Percentiles rank a stretch among this genome's conserved stretches.
Conservation (phyloP, 2,113 vertebrate genomes). For the Oxyruncus cristatus region DNA sequence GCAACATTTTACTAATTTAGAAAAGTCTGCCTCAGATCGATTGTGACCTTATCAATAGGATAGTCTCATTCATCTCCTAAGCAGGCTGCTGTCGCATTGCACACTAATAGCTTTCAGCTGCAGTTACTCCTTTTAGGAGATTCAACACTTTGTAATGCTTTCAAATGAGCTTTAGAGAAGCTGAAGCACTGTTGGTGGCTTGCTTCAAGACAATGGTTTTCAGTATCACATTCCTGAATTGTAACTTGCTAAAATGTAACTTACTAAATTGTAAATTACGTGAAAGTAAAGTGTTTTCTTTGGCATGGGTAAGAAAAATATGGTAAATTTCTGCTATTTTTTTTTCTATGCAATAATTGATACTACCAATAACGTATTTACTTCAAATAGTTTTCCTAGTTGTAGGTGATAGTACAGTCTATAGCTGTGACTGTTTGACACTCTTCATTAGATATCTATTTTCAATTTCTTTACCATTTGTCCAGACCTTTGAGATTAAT, state of each 20-base stretch:
- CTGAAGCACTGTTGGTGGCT: not conserved
- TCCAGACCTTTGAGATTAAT: not conserved
- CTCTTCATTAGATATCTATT: not conserved
- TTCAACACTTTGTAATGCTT: slow-evolving; percentile 20
- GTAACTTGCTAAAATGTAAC: not conserved
- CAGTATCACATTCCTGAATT: not conserved
- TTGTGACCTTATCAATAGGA: slow-evolving; percentile 86
- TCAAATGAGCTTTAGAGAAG: slow-evolving; percentile 16
- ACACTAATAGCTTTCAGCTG: slow-evolving; percentile 37
- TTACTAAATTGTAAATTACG: not conserved
- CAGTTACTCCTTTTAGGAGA: slow-evolving; percentile 44
- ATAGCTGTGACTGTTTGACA: not conserved
- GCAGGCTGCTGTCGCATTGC: slow-evolving; percentile 67
- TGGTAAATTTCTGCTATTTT: not conserved
- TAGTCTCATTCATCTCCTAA: slow-evolving; percentile 85
- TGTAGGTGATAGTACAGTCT: not conserved
- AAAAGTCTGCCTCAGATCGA: slow-evolving; percentile 84
- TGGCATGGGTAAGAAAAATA: not conserved
- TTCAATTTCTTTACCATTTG: not conserved
- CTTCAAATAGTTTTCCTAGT: not conserved
- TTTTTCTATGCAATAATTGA: not conserved
- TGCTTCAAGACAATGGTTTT: not conserved
- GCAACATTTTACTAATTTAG: slow-evolving; percentile 82
- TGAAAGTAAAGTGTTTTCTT: not conserved
- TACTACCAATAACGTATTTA: not conserved